These are phyloP conservation scores for Portevinia maculata DNA, from an alignment of 2,888 invertebrate species.

Conservation along the genomic window DNA sequence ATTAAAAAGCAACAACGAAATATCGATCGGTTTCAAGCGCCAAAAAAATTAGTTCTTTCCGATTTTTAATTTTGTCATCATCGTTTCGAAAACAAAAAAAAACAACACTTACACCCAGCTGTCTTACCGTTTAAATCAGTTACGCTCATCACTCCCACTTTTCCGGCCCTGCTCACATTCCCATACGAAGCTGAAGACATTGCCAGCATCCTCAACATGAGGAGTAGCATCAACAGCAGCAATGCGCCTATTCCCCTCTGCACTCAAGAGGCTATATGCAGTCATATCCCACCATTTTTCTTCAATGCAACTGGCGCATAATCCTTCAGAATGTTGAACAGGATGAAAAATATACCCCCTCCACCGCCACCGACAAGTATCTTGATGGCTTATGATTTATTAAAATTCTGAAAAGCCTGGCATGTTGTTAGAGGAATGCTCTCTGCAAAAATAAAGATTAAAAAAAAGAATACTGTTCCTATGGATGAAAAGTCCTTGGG, in stretches of 20 bases:
- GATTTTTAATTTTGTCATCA: conserved; percentile 67
- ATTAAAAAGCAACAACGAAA: too few relatives aligned
- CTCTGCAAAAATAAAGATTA: conserved; percentile 65
- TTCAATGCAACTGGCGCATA: conserved; percentile 63
- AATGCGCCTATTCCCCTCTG: conserved; percentile 47
- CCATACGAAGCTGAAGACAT: conserved; percentile 35
- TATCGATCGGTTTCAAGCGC: too few relatives aligned
- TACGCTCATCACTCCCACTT: conserved; percentile 21
- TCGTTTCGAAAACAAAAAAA: conserved; percentile 58
- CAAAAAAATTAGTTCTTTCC: conserved; percentile 9
- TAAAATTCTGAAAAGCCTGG: conserved; percentile 74
- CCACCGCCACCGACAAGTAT: conserved; percentile 39
- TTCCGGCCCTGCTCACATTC: conserved; percentile 27
- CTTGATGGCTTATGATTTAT: conserved; percentile 74
- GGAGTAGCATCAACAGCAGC: conserved; percentile 35
- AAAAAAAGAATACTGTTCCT: conserved; percentile 33
- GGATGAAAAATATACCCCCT: conserved; percentile 17
- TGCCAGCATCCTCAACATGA: conserved; percentile 43
- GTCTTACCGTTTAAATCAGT: conserved; percentile 60
- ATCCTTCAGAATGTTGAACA: conserved; percentile 52
- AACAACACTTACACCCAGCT: conserved; percentile 50
- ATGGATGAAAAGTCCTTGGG: conserved; percentile 56
- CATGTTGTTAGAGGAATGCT: conserved; percentile 72
- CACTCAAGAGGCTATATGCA: conserved; percentile 52
- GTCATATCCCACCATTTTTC: conserved; percentile 31